A percentile compares a stretch with the other conserved stretches of the same genome.
These are phyloP conservation scores for Gila robusta DNA, from an alignment of 2,797 vertebrate species.

Conservation along the genomic window DNA sequence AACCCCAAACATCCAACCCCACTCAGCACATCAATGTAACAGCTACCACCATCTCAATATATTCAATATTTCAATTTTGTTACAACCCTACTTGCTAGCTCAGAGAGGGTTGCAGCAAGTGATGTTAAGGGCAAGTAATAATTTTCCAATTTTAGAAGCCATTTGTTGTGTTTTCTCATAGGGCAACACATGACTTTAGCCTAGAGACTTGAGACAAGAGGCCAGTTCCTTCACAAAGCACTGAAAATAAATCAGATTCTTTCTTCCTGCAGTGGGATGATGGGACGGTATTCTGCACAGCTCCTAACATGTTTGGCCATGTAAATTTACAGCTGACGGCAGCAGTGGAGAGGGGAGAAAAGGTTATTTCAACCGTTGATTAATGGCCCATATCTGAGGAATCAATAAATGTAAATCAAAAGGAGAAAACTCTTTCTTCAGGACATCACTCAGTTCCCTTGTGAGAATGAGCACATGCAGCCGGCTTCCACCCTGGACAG, in stretches of 20 bases:
- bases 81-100: not conserved
- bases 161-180: conserved; percentile 37
- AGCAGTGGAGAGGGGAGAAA: conserved; percentile 51
- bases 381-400: conserved; percentile 66
- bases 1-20: too few species aligned
- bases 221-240: not conserved
- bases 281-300: conserved; percentile 31
- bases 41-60: not conserved
- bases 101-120: conserved; percentile 19
- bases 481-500: conserved; percentile 34
- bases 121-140: conserved; percentile 11
- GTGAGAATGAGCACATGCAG: conserved; percentile 8
- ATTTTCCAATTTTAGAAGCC: conserved; percentile 29
- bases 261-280: conserved; percentile 28
- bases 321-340: conserved; percentile 65
- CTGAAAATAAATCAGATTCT: conserved; percentile 25
- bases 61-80: not conserved
- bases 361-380: conserved; percentile 69
- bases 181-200: conserved; percentile 29
- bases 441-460: conserved; percentile 55
- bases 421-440: conserved; percentile 70
- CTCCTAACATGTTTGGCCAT: conserved; percentile 43
- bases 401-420: conserved; percentile 79
- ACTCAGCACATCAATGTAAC: not conserved
- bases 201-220: conserved; percentile 21